phyloP scores from a whole-genome alignment of 2,797 vertebrate genomes.

The Leptodactylus fallax region DNA sequence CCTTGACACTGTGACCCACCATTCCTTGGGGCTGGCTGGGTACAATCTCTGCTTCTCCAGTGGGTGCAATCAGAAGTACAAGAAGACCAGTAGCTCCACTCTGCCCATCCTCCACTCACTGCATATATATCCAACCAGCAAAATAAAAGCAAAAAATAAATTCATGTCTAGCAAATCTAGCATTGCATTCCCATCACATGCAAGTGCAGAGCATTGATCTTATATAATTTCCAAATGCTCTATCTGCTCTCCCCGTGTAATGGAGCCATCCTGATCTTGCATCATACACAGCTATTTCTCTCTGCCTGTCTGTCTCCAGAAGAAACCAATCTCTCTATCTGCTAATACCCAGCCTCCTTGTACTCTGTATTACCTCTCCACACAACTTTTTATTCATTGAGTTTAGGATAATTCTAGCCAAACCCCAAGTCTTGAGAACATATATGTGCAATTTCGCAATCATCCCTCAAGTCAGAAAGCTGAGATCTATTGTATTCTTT shows the following conservation, averaged over 20 bases:
- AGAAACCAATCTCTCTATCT: constrained; percentile 24
- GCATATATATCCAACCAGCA: constrained; percentile 50
- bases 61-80: constrained; percentile 92
- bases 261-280: background rate
- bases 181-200: background rate
- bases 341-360: background rate
- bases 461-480: background rate
- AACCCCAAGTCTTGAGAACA: background rate
- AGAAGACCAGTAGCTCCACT: constrained; percentile 96
- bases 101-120: constrained; percentile 95
- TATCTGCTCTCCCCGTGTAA: background rate
- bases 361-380: constrained; percentile 13
- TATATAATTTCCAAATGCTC: background rate
- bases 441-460: too few species aligned
- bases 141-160: constrained; percentile 28
- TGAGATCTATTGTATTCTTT: background rate
- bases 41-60: constrained; percentile 95
- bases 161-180: constrained; percentile 9
- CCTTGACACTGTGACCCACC: constrained; percentile 93
- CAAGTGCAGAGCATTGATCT: background rate
- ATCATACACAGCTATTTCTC: constrained; percentile 22
- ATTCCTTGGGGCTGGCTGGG: constrained; percentile 90
- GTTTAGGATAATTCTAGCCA: background rate
- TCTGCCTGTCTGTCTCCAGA: constrained; percentile 22
- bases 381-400: background rate